Base-by-base conservation (phyloP, 37 sponge, comb jelly and placozoan species). In the Chondrosia reniformis region DNA sequence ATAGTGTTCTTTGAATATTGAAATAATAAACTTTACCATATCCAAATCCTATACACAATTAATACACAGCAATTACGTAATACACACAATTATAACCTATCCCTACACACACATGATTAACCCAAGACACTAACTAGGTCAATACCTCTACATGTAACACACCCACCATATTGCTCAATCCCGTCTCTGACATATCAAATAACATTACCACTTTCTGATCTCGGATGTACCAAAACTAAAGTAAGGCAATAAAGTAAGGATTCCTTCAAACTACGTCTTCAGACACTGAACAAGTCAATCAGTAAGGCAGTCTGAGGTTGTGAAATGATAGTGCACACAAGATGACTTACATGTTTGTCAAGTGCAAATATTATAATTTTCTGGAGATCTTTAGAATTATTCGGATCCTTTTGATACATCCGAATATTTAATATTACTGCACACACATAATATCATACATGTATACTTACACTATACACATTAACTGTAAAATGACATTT, bases 1-100 rank as follows among this genome's bases (percentile, higher is more conserved):
- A 80, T 69, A 94, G 76, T 94, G 89, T 63, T 75, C 57, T 54
- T 84, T 86, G 88, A 94, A 94, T 49, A 84, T 76, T 58, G 72
- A 79, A 54, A 94, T 83, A 44, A 94, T 62, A 59, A 94, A 86
- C 33, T 79, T 76, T 15, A 94, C 57, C 13, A 94, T 82, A 2
- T 94, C 94, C 84, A 94, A 73, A 52, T 94, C 94, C 84, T 83
- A 30, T 9, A 39, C 12, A 45, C n/a, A n/a, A n/a, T n/a, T n/a
- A n/a, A n/a, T n/a, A n/a, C n/a, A n/a, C n/a, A n/a, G n/a, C n/a
- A n/a, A n/a, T n/a, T n/a, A n/a, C n/a, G n/a, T n/a, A n/a, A n/a
- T n/a, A n/a, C n/a, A n/a, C n/a, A n/a, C n/a, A n/a, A n/a, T n/a
- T n/a, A n/a, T n/a, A n/a, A n/a, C n/a, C n/a, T n/a, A n/a, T n/a